Base-by-base conservation (phyloP, 2,797 vertebrate species). In the Hirundo rustica region DNA sequence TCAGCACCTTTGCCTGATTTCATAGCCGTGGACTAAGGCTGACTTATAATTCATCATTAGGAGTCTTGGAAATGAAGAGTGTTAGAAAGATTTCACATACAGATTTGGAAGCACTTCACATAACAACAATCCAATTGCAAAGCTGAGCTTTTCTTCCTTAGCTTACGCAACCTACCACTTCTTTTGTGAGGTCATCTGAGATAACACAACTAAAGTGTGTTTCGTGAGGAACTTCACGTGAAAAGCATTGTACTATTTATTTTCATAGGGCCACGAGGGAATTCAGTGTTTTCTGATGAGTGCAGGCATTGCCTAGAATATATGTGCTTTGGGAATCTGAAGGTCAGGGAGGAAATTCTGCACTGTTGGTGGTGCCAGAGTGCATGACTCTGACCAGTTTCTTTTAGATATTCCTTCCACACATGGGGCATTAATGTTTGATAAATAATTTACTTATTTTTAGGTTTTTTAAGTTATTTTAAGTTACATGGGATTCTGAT, bases 1-100 rank as follows among this genome's bases (percentile, higher is more conserved):
- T 92, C 72, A 96, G 27, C n/a, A 77, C 32, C 32, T 95, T 86
- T 44, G 42, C 88, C 86, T 91, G 51, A 40, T 93, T 88, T 94
- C 68, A 62, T 88, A 92, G 91, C 13, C 17, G 29, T 90, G 79
- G 23, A 70, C 94, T 71, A 92, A 88, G 62, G n/a, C 48, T 88
- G 67, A 75, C 27, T 67, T 67, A 84, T 88, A 85, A 32, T 8
- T 89, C 47, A 50, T 65, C 53, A 77, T 65, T 79, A 90, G 91
- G 89, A 50, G 81, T 76, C 87, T 88, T 38, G 47, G 44, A 84
- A 92, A 73, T 25, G 6, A 66, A 74, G 54, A 67, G 32, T 66
- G 5, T 2, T 65, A 47, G 22, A 32, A 93, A n/a, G 18, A 7
- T 36, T 73, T 75, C 16, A 17, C 21, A 34, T 29, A 32, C 6